Base-by-base conservation (phyloP, 1,140 invertebrate genomes). In the Eriocheir sinensis region DNA sequence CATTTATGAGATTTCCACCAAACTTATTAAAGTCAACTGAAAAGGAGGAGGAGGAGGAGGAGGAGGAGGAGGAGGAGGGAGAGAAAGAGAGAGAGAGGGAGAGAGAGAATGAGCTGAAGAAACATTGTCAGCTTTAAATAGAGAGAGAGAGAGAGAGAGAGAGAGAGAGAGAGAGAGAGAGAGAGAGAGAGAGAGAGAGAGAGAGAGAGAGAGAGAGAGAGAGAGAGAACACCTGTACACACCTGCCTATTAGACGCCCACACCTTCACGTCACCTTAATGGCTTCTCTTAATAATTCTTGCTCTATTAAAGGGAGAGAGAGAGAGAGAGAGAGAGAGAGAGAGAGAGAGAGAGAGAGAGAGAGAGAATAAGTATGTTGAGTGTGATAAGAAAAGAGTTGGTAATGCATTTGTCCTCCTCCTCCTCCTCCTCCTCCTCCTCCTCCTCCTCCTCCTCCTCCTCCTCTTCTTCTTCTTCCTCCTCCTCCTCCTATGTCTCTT, bases 201-300 rank as follows among this genome's bases (percentile, higher is more conserved):
- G 3, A 90, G 89, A 41, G 38, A 38, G 21, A 86, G 83, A 34
- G 21, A 40, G 85, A 89, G 85, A n/a, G 32, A 90, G 89, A 44
- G 40, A 53, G 40, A 44, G 89, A 53, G 32, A 41, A n/a, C n/a
- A n/a, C n/a, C n/a, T n/a, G n/a, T n/a, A n/a, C n/a, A n/a, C n/a
- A n/a, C n/a, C n/a, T n/a, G n/a, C n/a, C n/a, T n/a, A n/a, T n/a
- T n/a, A n/a, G n/a, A n/a, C n/a, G n/a, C n/a, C n/a, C n/a, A n/a
- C n/a, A n/a, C n/a, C n/a, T n/a, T n/a, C n/a, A n/a, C n/a, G n/a
- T n/a, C 36, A 90, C 36, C 40, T 3, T 32, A 32, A 32, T 32
- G 34, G 83, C 32, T 1, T 12, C 8, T 2, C 48, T 53, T 53
- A 3, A 53, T 9, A 53, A 53, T 53, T 21, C 48, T 9, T 53